These are phyloP conservation scores for Ictalurus furcatus DNA, from an alignment of 2,113 vertebrate species.

Conservation along the genomic window DNA sequence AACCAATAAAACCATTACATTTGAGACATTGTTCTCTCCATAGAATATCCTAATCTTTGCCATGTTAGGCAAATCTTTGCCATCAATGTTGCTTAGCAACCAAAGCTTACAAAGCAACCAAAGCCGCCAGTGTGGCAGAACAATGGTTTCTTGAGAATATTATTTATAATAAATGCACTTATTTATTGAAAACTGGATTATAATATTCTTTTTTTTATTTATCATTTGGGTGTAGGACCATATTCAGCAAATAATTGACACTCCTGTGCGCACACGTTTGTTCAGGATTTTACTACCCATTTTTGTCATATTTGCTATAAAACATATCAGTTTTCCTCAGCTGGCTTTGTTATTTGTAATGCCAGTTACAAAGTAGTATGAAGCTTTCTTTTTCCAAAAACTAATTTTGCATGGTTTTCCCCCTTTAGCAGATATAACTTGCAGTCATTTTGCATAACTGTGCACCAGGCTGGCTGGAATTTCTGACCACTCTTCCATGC, in stretches of 20 bases:
- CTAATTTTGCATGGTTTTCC: background rate
- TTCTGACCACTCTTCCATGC: no score
- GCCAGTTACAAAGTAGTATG: background rate
- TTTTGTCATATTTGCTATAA: background rate
- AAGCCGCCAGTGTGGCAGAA: background rate
- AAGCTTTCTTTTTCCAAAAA: background rate
- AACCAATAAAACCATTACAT: background rate
- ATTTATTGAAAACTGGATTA: no score
- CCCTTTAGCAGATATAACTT: no score
- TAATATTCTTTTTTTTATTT: no score
- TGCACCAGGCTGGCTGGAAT: no score
- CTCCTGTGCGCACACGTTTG: background rate
- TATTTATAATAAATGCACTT: no score
- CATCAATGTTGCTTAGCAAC: background rate
- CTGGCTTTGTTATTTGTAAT: background rate
- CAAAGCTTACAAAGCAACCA: no score
- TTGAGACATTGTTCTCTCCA: background rate
- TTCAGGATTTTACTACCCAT: background rate
- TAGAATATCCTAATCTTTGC: background rate
- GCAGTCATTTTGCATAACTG: no score
- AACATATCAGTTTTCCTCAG: background rate
- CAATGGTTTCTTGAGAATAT: background rate
- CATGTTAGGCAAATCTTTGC: background rate
- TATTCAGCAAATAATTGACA: background rate
- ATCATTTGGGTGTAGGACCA: background rate